A percentile compares a stretch with the other conserved stretches of the same genome.
phyloP scores from a whole-genome alignment of 2,888 invertebrate genomes.

The Agrilus mali region DNA sequence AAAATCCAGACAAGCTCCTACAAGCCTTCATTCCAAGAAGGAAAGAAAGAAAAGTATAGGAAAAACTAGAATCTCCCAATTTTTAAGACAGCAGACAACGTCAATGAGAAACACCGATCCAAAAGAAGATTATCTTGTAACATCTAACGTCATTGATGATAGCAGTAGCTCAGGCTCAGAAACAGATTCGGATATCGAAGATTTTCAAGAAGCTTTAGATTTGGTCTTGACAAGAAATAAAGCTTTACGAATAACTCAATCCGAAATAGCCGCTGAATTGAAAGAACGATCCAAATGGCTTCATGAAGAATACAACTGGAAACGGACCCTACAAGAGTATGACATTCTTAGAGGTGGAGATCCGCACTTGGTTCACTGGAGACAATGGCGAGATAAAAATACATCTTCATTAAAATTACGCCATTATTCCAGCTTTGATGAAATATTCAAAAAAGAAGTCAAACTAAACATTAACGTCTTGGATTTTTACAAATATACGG shows the following conservation, averaged over 20 bases:
- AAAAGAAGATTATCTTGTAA: too few species aligned
- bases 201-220: conserved; percentile 18
- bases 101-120: neutral
- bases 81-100: neutral
- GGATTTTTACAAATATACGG: conserved; percentile 7
- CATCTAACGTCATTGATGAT: too few species aligned
- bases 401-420: conserved; percentile 15
- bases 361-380: conserved; percentile 17
- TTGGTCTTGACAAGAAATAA: conserved; percentile 19
- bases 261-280: conserved; percentile 18
- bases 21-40: neutral
- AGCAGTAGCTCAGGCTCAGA: too few species aligned
- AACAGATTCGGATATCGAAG: conserved; percentile 14
- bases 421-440: conserved; percentile 5
- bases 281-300: conserved; percentile 19
- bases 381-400: conserved; percentile 20
- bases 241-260: conserved; percentile 18
- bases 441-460: conserved; percentile 8
- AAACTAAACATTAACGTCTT: conserved; percentile 13
- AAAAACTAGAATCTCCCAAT: conserved; percentile 1
- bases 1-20: neutral
- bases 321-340: conserved; percentile 20
- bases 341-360: conserved; percentile 19
- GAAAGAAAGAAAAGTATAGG: conserved; percentile 1
- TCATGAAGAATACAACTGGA: conserved; percentile 21